Base-by-base conservation (phyloP, 1,140 invertebrate genomes). In the Drosophila yakuba region DNA sequence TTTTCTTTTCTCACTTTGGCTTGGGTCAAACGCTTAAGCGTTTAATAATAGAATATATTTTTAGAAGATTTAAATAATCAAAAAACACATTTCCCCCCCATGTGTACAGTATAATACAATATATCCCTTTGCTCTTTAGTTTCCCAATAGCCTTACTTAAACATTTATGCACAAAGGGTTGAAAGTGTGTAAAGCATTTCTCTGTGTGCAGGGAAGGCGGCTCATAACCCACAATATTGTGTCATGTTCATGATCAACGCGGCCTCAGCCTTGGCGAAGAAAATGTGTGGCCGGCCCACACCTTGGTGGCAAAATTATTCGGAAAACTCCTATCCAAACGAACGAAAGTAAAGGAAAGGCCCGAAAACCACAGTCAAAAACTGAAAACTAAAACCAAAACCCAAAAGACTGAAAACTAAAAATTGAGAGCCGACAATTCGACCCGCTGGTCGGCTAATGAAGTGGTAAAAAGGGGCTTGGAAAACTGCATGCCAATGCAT, bases 151-250 rank as follows among this genome's bases (percentile, higher is more conserved):
- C 25, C 25, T 5, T 8, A 7, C 28, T 8, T 32, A 32, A n/a
- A 14, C 23, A 48, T 48, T 23, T 10, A 5, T 25, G 1, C 0
- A n/a, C 14, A 20, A 50, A 35, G 48, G 25, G n/a, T 35, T 50
- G 28, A 15, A n/a, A 17, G 5, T 11, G 0, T 12, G 0, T 0
- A 10, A 6, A 6, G 3, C 5, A 4, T 44, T 35, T 66, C 39
- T 44, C 15, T 17, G 32, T 66, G 64, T 66, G 73, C 52, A 0
- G 1, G 43, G 54, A 23, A 68, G 80, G 38, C 71, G 58, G 38
- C 80, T 89, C 84, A 89, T 89, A 89, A 89, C 84, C 77, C 77
- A 84, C 84, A 89, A 89, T 89, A 89, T 89, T 89, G 84, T 89
- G 84, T 90, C 84, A 89, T 89, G 84, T 89, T 89, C 84, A 89